These are phyloP conservation scores for Agonum fuliginosum DNA, from an alignment of 2,888 invertebrate species.

Conservation along the genomic window DNA sequence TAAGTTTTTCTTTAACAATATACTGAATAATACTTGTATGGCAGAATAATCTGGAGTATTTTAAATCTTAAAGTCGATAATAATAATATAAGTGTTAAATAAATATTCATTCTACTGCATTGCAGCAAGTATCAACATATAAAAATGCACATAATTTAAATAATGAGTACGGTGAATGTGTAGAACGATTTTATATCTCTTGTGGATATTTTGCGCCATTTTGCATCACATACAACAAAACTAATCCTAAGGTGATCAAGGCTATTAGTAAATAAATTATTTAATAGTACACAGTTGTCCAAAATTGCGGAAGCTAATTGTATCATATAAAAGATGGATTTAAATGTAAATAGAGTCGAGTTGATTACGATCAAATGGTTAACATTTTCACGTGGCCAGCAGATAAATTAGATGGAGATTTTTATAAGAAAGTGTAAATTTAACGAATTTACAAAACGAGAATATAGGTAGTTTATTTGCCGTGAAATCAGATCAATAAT, in stretches of 20 bases:
- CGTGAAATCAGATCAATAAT: too few relatives aligned
- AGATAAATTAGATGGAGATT: too few relatives aligned
- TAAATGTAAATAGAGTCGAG: too few relatives aligned
- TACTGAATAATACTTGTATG: too few relatives aligned
- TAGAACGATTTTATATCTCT: not conserved
- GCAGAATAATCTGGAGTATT: too few relatives aligned
- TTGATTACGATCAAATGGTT: too few relatives aligned
- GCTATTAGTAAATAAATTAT: slow-evolving; percentile 15
- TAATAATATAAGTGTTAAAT: not conserved
- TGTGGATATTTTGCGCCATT: slow-evolving; percentile 38
- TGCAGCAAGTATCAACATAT: not conserved
- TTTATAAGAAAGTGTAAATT: too few relatives aligned
- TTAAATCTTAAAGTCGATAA: too few relatives aligned
- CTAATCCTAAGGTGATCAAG: slow-evolving; percentile 12
- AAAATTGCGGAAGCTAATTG: slow-evolving; percentile 24
- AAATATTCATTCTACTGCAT: not conserved
- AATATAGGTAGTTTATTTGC: too few relatives aligned
- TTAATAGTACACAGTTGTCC: slow-evolving; percentile 10
- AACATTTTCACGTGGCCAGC: too few relatives aligned
- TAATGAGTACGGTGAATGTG: not conserved
- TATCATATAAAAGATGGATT: slow-evolving; percentile 37
- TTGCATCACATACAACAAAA: slow-evolving; percentile 34
- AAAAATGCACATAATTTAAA: slow-evolving; percentile 19
- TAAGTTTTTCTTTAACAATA: too few relatives aligned
- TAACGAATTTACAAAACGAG: too few relatives aligned